Evolutionary conservation across 2,113 vertebrate species (phyloP), one percentile per base, ranked within the genome.

Genomic region (Phycodurus eques): DNA sequence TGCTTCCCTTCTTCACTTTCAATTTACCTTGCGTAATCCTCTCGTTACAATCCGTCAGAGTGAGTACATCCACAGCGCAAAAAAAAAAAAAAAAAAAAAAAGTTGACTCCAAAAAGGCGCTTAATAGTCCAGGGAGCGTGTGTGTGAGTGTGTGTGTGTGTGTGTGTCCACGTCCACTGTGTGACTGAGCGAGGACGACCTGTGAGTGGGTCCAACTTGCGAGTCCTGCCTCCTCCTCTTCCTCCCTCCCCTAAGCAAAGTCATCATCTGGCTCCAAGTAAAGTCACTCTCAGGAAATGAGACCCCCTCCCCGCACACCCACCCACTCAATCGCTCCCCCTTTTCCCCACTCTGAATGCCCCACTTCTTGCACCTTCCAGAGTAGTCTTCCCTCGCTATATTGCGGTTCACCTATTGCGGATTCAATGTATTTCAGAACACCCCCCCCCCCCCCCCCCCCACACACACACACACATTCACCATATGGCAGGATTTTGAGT

Each of bases 211-310:
- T 95, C 95, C 94, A 91, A 89, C 94, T 92, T 93, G 92, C 90
- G 27, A 95, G 95, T 94, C 94, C 94, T 93, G 95, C 95, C 95
- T 95, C 93, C 94, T 71, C 72, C 67, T 10, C 71, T 44, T 20
- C 47, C 60, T 43, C 75, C 71, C 71, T 70, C 66, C 44, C 39
- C 46, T 56, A 78, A 82, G 80, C 94, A 93, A 90, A 95, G 91
- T 94, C 94, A 97, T 95, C 94, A 95, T 95, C 94, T 95, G 93
- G 91, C 93, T 93, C 91, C 93, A 90, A 95, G 94, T 96, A 96
- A 27, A 97, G 96, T 95, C 96, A 95, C 93, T 94, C 94, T 95
- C 94, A 96, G 95, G 94, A 97, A 96, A 95, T 90, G 91, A 91
- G 90, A 84, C 89, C 92, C 90, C 90, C 84, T 87, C 88, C 88